Conservation (phyloP, 2,888 invertebrate genomes). For the Clitarchus hookeri region DNA sequence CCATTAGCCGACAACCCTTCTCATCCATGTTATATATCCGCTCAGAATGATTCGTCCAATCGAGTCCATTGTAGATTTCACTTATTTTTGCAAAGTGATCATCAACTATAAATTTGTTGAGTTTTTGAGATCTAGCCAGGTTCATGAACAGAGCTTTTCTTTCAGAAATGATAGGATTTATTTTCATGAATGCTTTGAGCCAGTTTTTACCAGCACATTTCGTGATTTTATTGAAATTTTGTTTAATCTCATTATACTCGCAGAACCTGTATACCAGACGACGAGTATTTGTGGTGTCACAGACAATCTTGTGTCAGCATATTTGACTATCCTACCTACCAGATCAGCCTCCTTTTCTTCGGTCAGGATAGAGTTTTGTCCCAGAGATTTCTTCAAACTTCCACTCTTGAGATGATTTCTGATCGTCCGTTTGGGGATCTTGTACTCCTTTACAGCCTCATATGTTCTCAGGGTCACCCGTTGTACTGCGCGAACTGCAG, state of each 20-base stretch:
- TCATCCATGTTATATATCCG: conserved; percentile 47
- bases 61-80: conserved; percentile 42
- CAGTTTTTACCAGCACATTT: neutral
- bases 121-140: conserved; percentile 46
- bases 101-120: conserved; percentile 46
- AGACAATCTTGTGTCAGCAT: conserved; percentile 21
- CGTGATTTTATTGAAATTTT: neutral
- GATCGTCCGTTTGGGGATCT: no score
- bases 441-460: no score
- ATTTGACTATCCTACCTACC: neutral
- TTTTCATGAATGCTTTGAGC: conserved; percentile 42
- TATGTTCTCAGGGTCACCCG: no score
- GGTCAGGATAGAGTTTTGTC: conserved; percentile 23
- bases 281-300: neutral
- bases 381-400: neutral
- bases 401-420: neutral
- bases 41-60: conserved; percentile 44
- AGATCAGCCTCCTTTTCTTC: conserved; percentile 19
- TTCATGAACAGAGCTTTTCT: conserved; percentile 47
- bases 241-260: neutral
- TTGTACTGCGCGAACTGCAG: no score
- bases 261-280: conserved; percentile 15
- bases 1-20: conserved; percentile 34
- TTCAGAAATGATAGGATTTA: conserved; percentile 44
- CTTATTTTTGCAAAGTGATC: conserved; percentile 46